Evolutionary conservation across 2,888 invertebrate species (phyloP).

Genomic region (Stictocephala bisonia): DNA sequence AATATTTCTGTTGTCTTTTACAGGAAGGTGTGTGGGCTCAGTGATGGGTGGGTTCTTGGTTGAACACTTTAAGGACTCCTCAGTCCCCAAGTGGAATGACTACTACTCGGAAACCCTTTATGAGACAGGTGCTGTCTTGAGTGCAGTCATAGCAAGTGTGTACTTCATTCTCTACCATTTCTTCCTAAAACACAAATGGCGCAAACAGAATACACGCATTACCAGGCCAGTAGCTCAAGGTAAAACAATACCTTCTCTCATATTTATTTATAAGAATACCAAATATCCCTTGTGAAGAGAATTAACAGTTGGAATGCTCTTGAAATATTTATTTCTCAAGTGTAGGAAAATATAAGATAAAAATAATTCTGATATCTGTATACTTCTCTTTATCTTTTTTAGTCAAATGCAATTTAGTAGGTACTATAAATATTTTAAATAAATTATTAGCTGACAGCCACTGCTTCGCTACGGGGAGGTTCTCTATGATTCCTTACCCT

Average conservation of each 20-base stretch:
- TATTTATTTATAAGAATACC: not conserved
- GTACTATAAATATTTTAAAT: no score
- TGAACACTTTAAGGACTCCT: constrained; percentile 31
- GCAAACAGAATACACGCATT: constrained; percentile 12
- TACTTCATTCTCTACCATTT: constrained; percentile 82
- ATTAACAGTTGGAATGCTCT: no score
- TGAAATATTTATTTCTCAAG: no score
- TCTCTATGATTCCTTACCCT: no score
- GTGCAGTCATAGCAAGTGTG: constrained; percentile 73
- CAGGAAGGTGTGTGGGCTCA: constrained; percentile 80
- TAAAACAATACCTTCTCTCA: not conserved
- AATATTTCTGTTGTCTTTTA: constrained; percentile 1
- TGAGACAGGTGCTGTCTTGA: constrained; percentile 74
- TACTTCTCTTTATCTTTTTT: no score
- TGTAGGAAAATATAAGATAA: no score
- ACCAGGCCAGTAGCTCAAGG: constrained; percentile 46
- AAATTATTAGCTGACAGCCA: no score
- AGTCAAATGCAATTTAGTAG: no score
- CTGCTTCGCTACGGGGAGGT: no score
- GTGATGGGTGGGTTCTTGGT: constrained; percentile 67
- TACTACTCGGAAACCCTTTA: constrained; percentile 62
- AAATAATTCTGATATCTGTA: no score
- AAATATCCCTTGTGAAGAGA: not conserved
- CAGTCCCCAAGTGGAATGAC: constrained; percentile 36
- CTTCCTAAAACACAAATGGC: constrained; percentile 65